Evolutionary conservation across 2,113 vertebrate species (phyloP).

Genomic region (Triplophysa dalaica): DNA sequence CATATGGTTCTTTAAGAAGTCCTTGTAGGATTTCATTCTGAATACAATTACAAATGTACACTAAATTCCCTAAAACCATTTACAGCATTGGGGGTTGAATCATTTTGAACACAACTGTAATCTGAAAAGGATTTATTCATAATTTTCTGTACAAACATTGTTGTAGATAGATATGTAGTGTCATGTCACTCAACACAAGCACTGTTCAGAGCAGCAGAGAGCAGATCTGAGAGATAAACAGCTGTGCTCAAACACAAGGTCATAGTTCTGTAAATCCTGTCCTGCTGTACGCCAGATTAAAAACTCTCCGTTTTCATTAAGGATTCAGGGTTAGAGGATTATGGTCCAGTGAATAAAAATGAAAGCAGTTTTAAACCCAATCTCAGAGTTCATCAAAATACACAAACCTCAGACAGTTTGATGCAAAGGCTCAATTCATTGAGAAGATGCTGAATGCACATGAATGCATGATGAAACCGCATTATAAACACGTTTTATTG

Average conservation of each 20-base stretch:
- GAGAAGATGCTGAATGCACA: too few species aligned
- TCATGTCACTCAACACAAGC: background rate
- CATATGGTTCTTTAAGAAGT: too few species aligned
- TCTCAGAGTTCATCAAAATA: constrained; percentile 76
- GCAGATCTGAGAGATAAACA: constrained; percentile 6
- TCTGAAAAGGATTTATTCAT: too few species aligned
- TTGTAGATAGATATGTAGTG: background rate
- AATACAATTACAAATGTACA: too few species aligned
- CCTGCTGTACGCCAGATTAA: constrained; percentile 36
- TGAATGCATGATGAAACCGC: background rate
- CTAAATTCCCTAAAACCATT: too few species aligned
- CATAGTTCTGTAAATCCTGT: constrained; percentile 36
- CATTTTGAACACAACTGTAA: too few species aligned
- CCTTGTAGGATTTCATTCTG: too few species aligned
- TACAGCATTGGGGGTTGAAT: too few species aligned
- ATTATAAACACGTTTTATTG: constrained; percentile 2
- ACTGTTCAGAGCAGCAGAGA: background rate
- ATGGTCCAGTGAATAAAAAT: constrained; percentile 74
- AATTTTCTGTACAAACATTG: too few species aligned
- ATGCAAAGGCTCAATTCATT: background rate
- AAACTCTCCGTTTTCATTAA: constrained; percentile 77
- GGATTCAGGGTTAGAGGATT: constrained; percentile 77
- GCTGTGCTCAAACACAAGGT: constrained; percentile 38
- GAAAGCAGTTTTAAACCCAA: constrained; percentile 76
- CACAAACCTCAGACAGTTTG: constrained; percentile 74